Percentiles rank a stretch among this genome's conserved stretches.
Conservation (phyloP, 2,888 invertebrate genomes). For the Branchinecta sandiegonensis region DNA sequence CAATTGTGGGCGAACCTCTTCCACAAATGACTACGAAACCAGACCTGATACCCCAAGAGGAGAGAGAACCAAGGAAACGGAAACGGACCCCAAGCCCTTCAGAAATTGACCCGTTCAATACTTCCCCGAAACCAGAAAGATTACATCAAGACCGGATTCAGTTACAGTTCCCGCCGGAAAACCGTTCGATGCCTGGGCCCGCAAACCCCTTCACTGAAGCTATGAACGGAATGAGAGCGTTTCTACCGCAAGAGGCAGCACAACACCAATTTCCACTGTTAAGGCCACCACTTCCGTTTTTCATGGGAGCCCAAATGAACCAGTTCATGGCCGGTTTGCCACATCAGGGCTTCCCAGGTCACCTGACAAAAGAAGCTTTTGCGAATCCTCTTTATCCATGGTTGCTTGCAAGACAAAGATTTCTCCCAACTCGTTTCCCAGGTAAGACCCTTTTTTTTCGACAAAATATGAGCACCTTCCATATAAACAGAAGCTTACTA, state of each 20-base stretch:
- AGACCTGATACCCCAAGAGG: constrained; percentile 5
- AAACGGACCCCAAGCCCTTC: background rate
- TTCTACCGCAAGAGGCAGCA: background rate
- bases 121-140: background rate
- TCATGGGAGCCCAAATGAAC: background rate
- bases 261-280: background rate
- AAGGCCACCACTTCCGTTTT: background rate
- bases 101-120: background rate
- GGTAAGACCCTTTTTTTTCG: background rate
- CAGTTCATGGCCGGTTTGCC: background rate
- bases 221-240: background rate
- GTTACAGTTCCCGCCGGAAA: background rate
- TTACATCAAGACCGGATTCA: background rate
- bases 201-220: background rate
- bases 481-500: too few relatives aligned
- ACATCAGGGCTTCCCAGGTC: background rate
- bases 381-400: constrained; percentile 4
- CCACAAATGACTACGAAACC: background rate
- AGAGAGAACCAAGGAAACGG: background rate
- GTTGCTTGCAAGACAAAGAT: constrained; percentile 9
- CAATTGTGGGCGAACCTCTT: constrained; percentile 60
- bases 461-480: too few relatives aligned
- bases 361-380: constrained; percentile 8
- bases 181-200: background rate
- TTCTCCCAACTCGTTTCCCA: constrained; percentile 3